These are phyloP conservation scores for Pemphredon lugubris DNA, from an alignment of 2,888 invertebrate genomes.

Conservation along the genomic window DNA sequence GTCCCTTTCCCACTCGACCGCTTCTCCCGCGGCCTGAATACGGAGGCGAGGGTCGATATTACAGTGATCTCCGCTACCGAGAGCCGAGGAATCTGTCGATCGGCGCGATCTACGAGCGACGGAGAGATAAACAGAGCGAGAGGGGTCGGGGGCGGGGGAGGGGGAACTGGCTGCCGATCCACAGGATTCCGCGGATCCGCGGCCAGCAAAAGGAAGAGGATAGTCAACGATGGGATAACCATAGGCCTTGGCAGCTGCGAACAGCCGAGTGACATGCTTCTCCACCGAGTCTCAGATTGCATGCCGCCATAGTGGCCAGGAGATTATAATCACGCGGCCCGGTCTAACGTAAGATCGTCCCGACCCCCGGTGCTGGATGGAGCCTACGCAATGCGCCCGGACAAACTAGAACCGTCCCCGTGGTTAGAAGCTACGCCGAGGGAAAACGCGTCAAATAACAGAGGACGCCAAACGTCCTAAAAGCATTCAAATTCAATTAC, in stretches of 20 bases:
- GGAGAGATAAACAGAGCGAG: too few relatives aligned
- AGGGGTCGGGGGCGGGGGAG: conserved; percentile 12
- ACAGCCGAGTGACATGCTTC: conserved; percentile 77
- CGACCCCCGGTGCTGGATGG: conserved; percentile 14
- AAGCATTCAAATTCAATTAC: too few relatives aligned
- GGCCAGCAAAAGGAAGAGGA: conserved; percentile 48
- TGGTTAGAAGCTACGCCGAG: not conserved
- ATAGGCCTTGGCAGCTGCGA: conserved; percentile 73
- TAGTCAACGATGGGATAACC: conserved; percentile 69
- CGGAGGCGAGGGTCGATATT: conserved; percentile 59
- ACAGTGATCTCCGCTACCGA: conserved; percentile 67
- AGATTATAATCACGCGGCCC: conserved; percentile 70
- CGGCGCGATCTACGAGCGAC: conserved; percentile 53
- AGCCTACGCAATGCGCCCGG: too few relatives aligned
- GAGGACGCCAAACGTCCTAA: too few relatives aligned
- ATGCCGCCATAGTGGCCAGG: conserved; percentile 65
- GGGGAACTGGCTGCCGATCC: conserved; percentile 54
- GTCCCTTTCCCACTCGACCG: conserved; percentile 18
- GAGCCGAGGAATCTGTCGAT: conserved; percentile 58
- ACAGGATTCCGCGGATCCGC: conserved; percentile 56
- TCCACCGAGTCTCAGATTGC: conserved; percentile 70
- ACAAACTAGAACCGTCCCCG: too few relatives aligned
- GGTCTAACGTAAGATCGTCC: conserved; percentile 35
- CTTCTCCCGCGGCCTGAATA: conserved; percentile 16
- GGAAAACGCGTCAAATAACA: too few relatives aligned